Evolutionary conservation across 2,888 invertebrate species (phyloP), one percentile per base, ranked within the genome.

Genomic region (Drosophila hamatofila): DNA sequence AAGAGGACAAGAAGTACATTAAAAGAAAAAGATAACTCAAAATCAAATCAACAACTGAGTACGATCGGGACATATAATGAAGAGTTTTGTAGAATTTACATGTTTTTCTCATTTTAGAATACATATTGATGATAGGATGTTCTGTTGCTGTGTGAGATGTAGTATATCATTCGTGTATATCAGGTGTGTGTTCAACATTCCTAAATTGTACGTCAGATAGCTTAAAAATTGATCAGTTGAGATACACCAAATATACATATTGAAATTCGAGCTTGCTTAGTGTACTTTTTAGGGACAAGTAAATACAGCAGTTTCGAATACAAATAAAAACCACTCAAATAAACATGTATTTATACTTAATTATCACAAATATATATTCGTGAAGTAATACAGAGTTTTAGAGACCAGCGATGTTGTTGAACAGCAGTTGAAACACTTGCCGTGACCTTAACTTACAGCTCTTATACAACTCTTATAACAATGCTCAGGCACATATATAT

Each of bases 41-140:
- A 82, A 76, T 72, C 48, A 87, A 78, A 83, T 70, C 52, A 84
- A 84, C 73, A 83, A 69, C 73, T 83, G 75, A 83, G 65, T 56
- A 78, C 84, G 81, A 81, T 84, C 65, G 81, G 84, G 84, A 84
- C 74, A 87, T 81, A 84, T 70, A 81, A 88, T 81, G 81, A 83
- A 74, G 63, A 72, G 51, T 30, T 30, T 48, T 25, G 25, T 16
- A 4, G 46, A 25, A 25, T 46, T 23, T 46, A 46, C 46, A 46
- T 2, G 23, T 25, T 25, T 46, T 25, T 44, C 21, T 48, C 21
- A 14, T 44, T 25, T 46, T 18, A 3, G 30, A 49, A 49, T 9
- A 44, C 56, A 41, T 27, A 25, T 39, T n/a, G 18, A n/a, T 16
- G 54, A 25, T 12, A 37, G n/a, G n/a, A 37, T 54, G 59, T 46